Conservation (phyloP, 2,113 vertebrate genomes). For the Salvelinus sp. region DNA sequence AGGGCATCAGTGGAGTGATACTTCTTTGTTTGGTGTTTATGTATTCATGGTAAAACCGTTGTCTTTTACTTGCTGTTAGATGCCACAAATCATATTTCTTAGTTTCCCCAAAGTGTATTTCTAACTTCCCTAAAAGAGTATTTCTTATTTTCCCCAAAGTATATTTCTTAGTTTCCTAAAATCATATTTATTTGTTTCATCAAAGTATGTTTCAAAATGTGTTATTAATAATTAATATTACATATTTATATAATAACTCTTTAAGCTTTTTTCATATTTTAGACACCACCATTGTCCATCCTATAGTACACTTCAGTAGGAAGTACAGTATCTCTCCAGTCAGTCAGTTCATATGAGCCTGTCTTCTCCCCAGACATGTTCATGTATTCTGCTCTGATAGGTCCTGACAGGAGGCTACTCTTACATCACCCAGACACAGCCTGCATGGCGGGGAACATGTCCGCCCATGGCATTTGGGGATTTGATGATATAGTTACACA, state of each 20-base stretch:
- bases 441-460: slow-evolving; percentile 31
- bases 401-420: slow-evolving; percentile 45
- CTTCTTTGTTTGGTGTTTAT: neutral
- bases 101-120: neutral
- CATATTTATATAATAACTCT: too few relatives aligned
- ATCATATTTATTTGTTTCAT: too few relatives aligned
- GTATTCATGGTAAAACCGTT: too few relatives aligned
- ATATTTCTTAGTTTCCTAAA: neutral
- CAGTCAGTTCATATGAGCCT: neutral
- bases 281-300: too few relatives aligned
- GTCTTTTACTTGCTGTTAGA: neutral
- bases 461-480: slow-evolving; percentile 46
- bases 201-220: too few relatives aligned
- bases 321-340: neutral
- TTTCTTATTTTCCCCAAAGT: too few relatives aligned
- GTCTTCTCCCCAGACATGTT: neutral
- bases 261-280: too few relatives aligned
- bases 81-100: neutral
- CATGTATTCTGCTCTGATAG: slow-evolving; percentile 35
- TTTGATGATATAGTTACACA: slow-evolving; percentile 64
- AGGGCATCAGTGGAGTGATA: neutral
- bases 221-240: too few relatives aligned
- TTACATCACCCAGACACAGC: slow-evolving; percentile 30
- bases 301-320: too few relatives aligned
- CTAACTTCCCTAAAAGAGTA: neutral